phyloP scores from a whole-genome alignment of 2,797 vertebrate genomes.

The Premnoplex brunnescens region DNA sequence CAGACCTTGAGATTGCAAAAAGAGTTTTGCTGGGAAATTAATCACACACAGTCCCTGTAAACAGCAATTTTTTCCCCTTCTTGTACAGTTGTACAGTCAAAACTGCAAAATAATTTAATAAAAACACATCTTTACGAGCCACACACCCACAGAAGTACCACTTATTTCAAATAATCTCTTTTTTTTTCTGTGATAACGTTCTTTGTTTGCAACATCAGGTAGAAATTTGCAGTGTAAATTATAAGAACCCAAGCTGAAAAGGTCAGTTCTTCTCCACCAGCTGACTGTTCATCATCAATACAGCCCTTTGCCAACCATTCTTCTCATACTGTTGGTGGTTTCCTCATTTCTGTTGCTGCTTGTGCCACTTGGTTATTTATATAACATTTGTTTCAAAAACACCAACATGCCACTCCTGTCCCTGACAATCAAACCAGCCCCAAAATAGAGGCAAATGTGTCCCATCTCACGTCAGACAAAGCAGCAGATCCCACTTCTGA shows the following conservation, averaged over 20 bases:
- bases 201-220: not conserved
- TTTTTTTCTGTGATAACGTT: not conserved
- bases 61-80: not conserved
- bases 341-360: conserved; percentile 28
- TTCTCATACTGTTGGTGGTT: not conserved
- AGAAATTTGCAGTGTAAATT: not conserved
- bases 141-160: not conserved
- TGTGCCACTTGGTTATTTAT: conserved; percentile 18
- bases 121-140: conserved; percentile 28
- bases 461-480: not conserved
- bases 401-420: not conserved
- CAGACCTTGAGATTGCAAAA: not conserved
- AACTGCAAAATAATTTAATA: conserved; percentile 56
- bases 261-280: not conserved
- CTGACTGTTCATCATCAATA: not conserved
- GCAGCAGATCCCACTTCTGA: not conserved
- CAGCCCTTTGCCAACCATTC: not conserved
- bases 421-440: not conserved
- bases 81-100: conserved; percentile 51
- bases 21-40: not conserved
- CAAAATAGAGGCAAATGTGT: not conserved
- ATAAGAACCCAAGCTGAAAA: not conserved
- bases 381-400: not conserved
- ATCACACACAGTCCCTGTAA: not conserved
- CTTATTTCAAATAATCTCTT: not conserved